Percentiles rank a stretch among this genome's conserved stretches.
Evolutionary conservation across 2,888 invertebrate genomes (phyloP).

Genomic region (Drosophila niveifrons): DNA sequence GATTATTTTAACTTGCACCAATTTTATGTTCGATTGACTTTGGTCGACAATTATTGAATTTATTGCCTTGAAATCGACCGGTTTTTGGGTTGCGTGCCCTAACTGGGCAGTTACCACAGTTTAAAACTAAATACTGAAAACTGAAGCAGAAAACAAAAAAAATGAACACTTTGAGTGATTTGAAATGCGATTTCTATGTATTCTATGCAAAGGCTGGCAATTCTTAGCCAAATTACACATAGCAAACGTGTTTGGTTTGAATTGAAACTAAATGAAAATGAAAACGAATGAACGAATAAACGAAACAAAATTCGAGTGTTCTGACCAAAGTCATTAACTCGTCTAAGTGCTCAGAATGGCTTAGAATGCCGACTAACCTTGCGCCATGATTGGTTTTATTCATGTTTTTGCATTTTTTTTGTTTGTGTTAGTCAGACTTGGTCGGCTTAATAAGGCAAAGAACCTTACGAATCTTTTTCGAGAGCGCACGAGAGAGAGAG

Average conservation of each 20-base stretch:
- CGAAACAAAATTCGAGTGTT: slow-evolving; percentile 59
- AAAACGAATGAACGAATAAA: slow-evolving; percentile 39
- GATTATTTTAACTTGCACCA: slow-evolving; percentile 24
- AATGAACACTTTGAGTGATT: neutral
- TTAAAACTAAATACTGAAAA: neutral
- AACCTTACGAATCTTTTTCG: slow-evolving; percentile 64
- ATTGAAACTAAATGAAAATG: slow-evolving; percentile 48
- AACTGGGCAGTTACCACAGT: slow-evolving; percentile 7
- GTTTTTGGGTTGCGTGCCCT: slow-evolving; percentile 19
- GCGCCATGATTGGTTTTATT: slow-evolving; percentile 67
- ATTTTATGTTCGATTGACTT: slow-evolving; percentile 24
- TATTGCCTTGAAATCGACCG: slow-evolving; percentile 58
- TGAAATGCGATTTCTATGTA: slow-evolving; percentile 10
- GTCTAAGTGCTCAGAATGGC: slow-evolving; percentile 53
- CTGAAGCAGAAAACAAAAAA: neutral
- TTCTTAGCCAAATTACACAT: slow-evolving; percentile 30
- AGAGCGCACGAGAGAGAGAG: neutral
- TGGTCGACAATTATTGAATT: slow-evolving; percentile 31
- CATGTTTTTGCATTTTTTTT: neutral
- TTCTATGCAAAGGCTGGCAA: slow-evolving; percentile 26
- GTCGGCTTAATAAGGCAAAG: slow-evolving; percentile 71
- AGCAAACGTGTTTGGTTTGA: slow-evolving; percentile 37
- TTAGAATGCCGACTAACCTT: slow-evolving; percentile 76
- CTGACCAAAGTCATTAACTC: slow-evolving; percentile 75
- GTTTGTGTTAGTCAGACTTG: slow-evolving; percentile 34